A percentile compares a stretch with the other conserved stretches of the same genome.
Evolutionary conservation across 2,888 invertebrate species (phyloP).

Genomic region (Cosmopolites sordidus): DNA sequence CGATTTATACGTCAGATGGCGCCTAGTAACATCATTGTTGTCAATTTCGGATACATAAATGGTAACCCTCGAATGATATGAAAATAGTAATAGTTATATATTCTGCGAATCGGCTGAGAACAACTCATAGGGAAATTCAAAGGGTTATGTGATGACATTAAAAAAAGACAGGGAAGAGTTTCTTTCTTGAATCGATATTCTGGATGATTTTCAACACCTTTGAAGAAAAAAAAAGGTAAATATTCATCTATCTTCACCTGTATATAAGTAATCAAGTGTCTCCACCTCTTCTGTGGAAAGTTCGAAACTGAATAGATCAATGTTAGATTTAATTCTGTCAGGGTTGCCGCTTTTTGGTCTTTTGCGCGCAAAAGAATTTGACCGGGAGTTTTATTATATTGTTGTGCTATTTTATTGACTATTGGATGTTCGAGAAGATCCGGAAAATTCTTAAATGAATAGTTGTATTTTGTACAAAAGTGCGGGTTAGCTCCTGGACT

Average conservation of each 20-base stretch:
- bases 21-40: too few relatives aligned
- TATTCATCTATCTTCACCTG: conserved; percentile 60
- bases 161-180: too few relatives aligned
- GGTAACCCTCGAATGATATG: too few relatives aligned
- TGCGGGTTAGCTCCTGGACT: conserved; percentile 66
- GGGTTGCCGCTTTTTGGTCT: conserved; percentile 77
- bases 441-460: conserved; percentile 52
- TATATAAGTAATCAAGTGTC: conserved; percentile 56
- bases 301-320: conserved; percentile 63
- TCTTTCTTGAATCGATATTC: conserved; percentile 59
- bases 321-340: conserved; percentile 64
- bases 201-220: conserved; percentile 65
- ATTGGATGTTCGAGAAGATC: conserved; percentile 59
- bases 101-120: too few relatives aligned
- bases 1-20: too few relatives aligned
- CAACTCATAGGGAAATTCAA: too few relatives aligned
- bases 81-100: too few relatives aligned
- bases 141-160: too few relatives aligned
- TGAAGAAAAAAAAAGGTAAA: conserved; percentile 64
- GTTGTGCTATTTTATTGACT: conserved; percentile 55
- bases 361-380: conserved; percentile 69
- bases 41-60: too few relatives aligned
- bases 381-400: conserved; percentile 60
- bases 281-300: conserved; percentile 55
- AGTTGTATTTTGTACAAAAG: conserved; percentile 59